Percentiles rank a stretch among this genome's conserved stretches.
These are phyloP conservation scores for human (Homo sapiens) DNA, from an alignment of 2,113 vertebrate genomes.

Conservation along the genomic window GRCh38 chr13:109934001-109934500, in stretches of 20 bases:
- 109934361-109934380: neutral
- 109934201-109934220: too few relatives aligned
- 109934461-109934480: too few relatives aligned
- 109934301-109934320: neutral
- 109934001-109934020: neutral
- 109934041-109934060: neutral
- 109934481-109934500: too few relatives aligned
- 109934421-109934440: too few relatives aligned
- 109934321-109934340: neutral
- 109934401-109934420: too few relatives aligned
- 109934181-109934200: neutral
- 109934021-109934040: neutral
- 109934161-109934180: neutral
- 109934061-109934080: too few relatives aligned
- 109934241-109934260: too few relatives aligned
- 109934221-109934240: fast-evolving
- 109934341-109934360: neutral
- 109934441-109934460: too few relatives aligned
- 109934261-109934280: neutral
- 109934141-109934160: fast-evolving
- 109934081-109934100: fast-evolving
- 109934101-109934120: neutral
- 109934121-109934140: fast-evolving
- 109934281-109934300: neutral
- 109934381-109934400: too few relatives aligned